Evolutionary conservation across 2,888 invertebrate species (phyloP), one percentile per base, ranked within the genome.

Genomic region (Dolichopus griseipennis): DNA sequence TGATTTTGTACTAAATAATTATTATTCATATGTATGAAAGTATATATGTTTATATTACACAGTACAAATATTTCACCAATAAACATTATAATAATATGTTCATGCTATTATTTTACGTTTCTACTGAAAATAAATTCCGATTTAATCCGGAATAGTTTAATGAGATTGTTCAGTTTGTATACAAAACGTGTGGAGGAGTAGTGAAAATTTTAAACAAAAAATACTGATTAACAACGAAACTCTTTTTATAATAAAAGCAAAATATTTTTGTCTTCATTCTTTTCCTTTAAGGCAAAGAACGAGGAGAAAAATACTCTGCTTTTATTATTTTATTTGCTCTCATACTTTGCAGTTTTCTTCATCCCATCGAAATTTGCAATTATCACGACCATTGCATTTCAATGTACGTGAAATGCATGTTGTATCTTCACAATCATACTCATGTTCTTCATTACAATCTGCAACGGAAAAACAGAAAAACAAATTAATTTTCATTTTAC

Each of bases 371-470:
- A 92, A 88, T 72, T 92, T 87, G 81, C 96, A 97, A 81, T 96
- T 92, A 67, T 86, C 86, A 61, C 85, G 83, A 0, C 82, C 78
- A 78, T 96, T 91, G 79, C 97, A 97, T 68, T 79, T 82, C 52
- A 96, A 83, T 0, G 79, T 75, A 0, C 72, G 73, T 43, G 87
- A 85, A 71, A 97, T 95, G 82, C 97, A 97, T 0, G 91, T 92
- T 67, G 88, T 87, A 79, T 95, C 95, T 74, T 92, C 91, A 76
- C 95, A 95, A 79, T 93, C 90, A 76, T 90, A 93, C 75, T 94
- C 93, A 0, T 78, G 82, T 0, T 76, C 79, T 72, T 88, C 85
- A 72, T 87, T 88, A 61, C 81, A 85, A 65, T 52, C 73, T 71
- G 61, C 18, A 34, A 65, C 33, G 10, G 8, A 37, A 37, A 37